Evolutionary conservation across 1,140 invertebrate genomes (phyloP), one percentile per base, ranked within the genome.

Genomic region (Drosophila burlai): DNA sequence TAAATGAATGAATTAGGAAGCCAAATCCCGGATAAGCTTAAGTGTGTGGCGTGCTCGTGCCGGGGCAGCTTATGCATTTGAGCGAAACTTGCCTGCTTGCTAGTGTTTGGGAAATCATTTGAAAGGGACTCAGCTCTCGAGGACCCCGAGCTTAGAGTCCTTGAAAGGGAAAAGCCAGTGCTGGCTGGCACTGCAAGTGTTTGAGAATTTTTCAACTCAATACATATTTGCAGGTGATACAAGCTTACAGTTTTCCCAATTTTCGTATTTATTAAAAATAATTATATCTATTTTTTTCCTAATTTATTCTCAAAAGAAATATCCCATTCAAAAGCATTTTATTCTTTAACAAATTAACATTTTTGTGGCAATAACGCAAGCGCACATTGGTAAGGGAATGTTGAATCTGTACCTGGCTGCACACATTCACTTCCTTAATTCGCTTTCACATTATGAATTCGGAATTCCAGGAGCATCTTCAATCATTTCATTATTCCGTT

Each of bases 1-100:
- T 78, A 78, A 76, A 78, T 77, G 75, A 77, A 57, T 77, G 75
- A 77, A 77, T 77, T 78, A 78, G 65, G 64, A 60, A 50, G 75
- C 64, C 65, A 77, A 77, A 69, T 77, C 75, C 65, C 65, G 75
- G 75, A 78, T 74, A 73, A 74, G 71, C 71, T 73, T 73, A 74
- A 74, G 71, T 74, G 71, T 74, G 71, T 61, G 77, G 66, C 81
- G 15, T 73, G 71, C 71, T 60, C 21, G 36, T 38, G 36, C 36
- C 5, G 4, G 50, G 29, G 21, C 18, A 45, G 63, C 63, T 63
- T 66, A 63, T 65, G 63, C 54, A 43, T 65, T 62, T 62, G 57
- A 43, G 62, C 26, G 43, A 34, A 40, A 43, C 63, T 40, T 57
- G 24, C 24, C 24, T 29, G 34, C 54, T 65, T 34, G 29, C 38